A percentile compares a stretch with the other conserved stretches of the same genome.
Evolutionary conservation across 1,140 invertebrate genomes (phyloP).

Genomic region (Eueides isabella): DNA sequence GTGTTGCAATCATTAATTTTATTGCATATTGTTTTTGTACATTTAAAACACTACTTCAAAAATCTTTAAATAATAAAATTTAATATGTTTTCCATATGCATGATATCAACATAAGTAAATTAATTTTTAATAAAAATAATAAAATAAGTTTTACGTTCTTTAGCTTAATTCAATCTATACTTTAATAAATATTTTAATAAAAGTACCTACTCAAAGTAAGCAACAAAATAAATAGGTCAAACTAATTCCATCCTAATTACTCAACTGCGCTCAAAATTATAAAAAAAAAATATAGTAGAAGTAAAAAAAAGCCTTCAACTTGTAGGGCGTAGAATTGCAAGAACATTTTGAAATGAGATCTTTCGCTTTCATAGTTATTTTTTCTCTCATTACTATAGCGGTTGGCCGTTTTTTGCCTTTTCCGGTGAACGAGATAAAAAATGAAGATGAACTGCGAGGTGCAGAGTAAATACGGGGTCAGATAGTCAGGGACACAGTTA

Average conservation of each 20-base stretch:
- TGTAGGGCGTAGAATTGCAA: slow-evolving; percentile 39
- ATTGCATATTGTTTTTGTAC: no score
- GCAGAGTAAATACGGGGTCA: slow-evolving; percentile 76
- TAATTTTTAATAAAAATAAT: no score
- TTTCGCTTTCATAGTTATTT: slow-evolving; percentile 69
- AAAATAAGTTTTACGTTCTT: not conserved
- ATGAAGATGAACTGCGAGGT: slow-evolving; percentile 80
- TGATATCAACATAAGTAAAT: no score
- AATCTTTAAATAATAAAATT: no score
- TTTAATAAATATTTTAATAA: not conserved
- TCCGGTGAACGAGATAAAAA: slow-evolving; percentile 78
- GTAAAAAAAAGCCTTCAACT: slow-evolving; percentile 27
- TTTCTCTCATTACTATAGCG: slow-evolving; percentile 79
- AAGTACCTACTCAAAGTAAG: not conserved
- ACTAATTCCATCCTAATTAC: slow-evolving; percentile 17
- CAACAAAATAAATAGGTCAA: slow-evolving; percentile 6
- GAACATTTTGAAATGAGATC: slow-evolving; percentile 51
- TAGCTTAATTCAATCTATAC: not conserved
- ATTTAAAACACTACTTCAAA: no score
- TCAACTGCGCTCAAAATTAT: slow-evolving; percentile 12
- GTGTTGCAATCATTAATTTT: no score
- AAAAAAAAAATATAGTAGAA: not conserved
- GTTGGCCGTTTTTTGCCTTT: slow-evolving; percentile 72
- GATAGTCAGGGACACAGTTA: slow-evolving; percentile 47
- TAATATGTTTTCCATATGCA: no score